Evolutionary conservation across 2,113 vertebrate genomes (phyloP), one percentile per base, ranked within the genome.

Genomic region (Tragelaphus strepsiceros): DNA sequence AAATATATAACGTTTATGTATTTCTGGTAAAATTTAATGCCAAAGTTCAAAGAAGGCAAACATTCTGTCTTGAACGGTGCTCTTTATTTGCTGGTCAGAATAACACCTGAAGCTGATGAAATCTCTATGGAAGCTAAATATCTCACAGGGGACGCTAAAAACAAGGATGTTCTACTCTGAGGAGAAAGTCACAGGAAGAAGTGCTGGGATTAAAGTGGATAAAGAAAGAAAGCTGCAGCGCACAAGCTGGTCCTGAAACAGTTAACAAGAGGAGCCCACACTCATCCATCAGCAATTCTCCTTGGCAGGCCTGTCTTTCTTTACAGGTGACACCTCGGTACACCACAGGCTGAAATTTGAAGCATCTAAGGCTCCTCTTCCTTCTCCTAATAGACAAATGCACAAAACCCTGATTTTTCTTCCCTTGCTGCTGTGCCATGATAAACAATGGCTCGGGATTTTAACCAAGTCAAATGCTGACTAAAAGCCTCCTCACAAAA

Each of bases 381-480:
- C 24, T 97, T 90, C 54, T 91, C 85, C 54, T 87, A 83, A 93
- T 17, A 95, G 92, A 85, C 49, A 96, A 95, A 81, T 17, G 59
- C 22, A 88, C 51, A 67, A 43, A 86, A 1, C 14, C 54, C 58
- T 61, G 64, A 26, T 32, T 91, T 92, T 35, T 61, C 84, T 97
- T 88, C 64, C 15, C 30, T 80, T 56, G 24, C 32, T 82, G 11
- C 90, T 81, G 24, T 2, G 15, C 16, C 30, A 53, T 95, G 64
- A 85, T 78, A 88, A 96, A 85, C 24, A 97, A 51, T 46, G 1
- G 35, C 43, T 96, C 59, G 85, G 54, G 91, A 54, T 95, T 88
- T 90, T 92, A 93, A 89, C 28, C 10, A 80, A 88, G 53, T 39
- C 82, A 87, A 97, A 59, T 16, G 22, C 32, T 62, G 49, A 88